Base-by-base conservation (phyloP, 2,113 vertebrate species). In the Strix uralensis region DNA sequence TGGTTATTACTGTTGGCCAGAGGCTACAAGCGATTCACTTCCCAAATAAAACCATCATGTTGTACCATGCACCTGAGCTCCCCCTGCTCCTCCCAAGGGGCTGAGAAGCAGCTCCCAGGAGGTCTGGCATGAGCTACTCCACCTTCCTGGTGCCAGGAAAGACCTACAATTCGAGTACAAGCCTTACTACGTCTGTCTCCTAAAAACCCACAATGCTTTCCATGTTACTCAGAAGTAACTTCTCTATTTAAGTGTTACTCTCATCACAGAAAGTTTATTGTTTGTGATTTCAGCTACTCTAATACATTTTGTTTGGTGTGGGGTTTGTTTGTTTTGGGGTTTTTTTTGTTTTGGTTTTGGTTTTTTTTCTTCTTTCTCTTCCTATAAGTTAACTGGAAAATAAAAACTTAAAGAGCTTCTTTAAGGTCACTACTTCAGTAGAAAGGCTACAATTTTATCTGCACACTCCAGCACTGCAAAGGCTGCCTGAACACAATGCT, bases 151-250 rank as follows among this genome's bases (percentile, higher is more conserved):
- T 8, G 38, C 47, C 78, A 75, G 32, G 17, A 47, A n/a, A 15
- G 9, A 21, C 18, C 57, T 15, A 15, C 49, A 70, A 10, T 5
- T 46, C 32, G 23, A 59, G 11, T 7, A 38, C 9, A 23, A 51
- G 16, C 4, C 11, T 13, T 12, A 8, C 27, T 11, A 8, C 17
- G 40, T 8, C 30, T 22, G 16, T 3, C 46, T 57, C 75, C 51
- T 4, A 27, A 1, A 46, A 71, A 54, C 38, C 3, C 1, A 1
- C 7, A 5, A 5, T 0, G 6, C 40, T 59, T 49, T 16, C 42
- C 36, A 23, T 0, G 5, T 19, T 27, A 15, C 25, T 18, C 2
- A 9, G 5, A 46, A 42, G 25, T 15, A 78, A 44, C 61, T 69
- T 29, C 49, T 52, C 44, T 3, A 32, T 7, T 14, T 34, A 47